Evolutionary conservation across 2,888 invertebrate genomes (phyloP), one percentile per base, ranked within the genome.

Genomic region (Pyrocoelia pectoralis): DNA sequence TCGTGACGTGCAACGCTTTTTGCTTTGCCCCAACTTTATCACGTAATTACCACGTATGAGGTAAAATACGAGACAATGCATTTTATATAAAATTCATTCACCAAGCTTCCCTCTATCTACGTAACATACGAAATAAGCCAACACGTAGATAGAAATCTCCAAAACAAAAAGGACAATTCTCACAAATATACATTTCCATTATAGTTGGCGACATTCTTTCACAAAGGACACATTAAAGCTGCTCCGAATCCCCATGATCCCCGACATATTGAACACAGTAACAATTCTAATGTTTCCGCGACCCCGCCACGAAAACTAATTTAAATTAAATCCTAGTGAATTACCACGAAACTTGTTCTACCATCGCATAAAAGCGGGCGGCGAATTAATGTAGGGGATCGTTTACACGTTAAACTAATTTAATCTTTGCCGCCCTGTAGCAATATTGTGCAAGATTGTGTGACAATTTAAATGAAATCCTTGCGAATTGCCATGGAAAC

Each of bases 301-400:
- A 71, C 74, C 75, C 75, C 72, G 76, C 76, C 79, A 74, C 78
- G 80, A 79, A 87, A 88, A 87, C 87, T 87, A 88, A 88, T 87
- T 88, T 88, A 87, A 88, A 88, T 88, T 87, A 88, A 88, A 88
- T 88, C 88, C 87, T 87, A 87, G 87, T 87, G 88, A 87, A 88
- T 88, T 88, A 87, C 87, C 86, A 78, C 77, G 75, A 69, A 68
- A 67, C 61, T 67, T 63, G 40, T 55, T 56, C 65, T 70, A 66
- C 67, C 55, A 68, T 73, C 59, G 53, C 48, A 33, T 33, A 8
- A 56, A 64, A 74, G 74, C 73, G 72, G 72, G 33, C 59, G 52
- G 53, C 24, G 28, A 33, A 12, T 14, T 14, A 28, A 50, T 10
- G 4, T 43, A 24, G 41, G 33, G n/a, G 29, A 8, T 24, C 38